These are phyloP conservation scores for Acanthopleura granulata DNA, from an alignment of 2,888 invertebrate species.

Conservation along the genomic window DNA sequence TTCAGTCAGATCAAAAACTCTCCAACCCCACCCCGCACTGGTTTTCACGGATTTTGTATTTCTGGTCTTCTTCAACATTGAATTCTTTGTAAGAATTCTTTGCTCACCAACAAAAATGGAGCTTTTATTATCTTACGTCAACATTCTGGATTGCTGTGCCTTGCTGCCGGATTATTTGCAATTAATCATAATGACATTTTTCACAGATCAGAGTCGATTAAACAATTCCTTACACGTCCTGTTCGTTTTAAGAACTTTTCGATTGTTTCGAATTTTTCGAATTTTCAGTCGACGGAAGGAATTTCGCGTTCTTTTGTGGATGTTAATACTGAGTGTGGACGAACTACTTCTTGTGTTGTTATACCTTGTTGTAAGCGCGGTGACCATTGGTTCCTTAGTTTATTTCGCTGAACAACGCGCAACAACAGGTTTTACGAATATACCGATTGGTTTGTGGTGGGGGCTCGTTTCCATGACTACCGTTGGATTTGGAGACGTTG, in stretches of 20 bases:
- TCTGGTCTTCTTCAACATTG: conserved; percentile 62
- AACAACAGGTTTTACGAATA: too few species aligned
- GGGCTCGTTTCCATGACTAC: too few species aligned
- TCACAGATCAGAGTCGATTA: conserved; percentile 44
- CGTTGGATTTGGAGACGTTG: too few species aligned
- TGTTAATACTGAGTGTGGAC: too few species aligned
- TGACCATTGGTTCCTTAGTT: too few species aligned
- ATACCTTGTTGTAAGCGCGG: too few species aligned
- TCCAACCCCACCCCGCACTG: conserved; percentile 54
- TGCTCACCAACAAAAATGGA: conserved; percentile 58
- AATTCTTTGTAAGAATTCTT: conserved; percentile 57
- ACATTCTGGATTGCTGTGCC: conserved; percentile 62
- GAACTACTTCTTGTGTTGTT: too few species aligned
- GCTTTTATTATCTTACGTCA: conserved; percentile 58
- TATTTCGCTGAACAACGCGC: too few species aligned
- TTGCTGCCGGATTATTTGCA: conserved; percentile 63
- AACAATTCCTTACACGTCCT: conserved; percentile 59
- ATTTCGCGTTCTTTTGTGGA: too few species aligned
- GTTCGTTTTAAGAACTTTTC: conserved; percentile 58
- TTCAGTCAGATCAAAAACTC: conserved; percentile 15
- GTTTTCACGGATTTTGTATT: conserved; percentile 59
- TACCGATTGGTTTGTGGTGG: too few species aligned
- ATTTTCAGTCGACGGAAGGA: conserved; percentile 45
- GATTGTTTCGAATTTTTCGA: conserved; percentile 62
- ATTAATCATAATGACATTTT: conserved; percentile 48